A percentile compares a stretch with the other conserved stretches of the same genome.
These are phyloP conservation scores for Echinometra lucunter DNA, from an alignment of 53 echinoderm and acorn worm genomes.

Conservation along the genomic window DNA sequence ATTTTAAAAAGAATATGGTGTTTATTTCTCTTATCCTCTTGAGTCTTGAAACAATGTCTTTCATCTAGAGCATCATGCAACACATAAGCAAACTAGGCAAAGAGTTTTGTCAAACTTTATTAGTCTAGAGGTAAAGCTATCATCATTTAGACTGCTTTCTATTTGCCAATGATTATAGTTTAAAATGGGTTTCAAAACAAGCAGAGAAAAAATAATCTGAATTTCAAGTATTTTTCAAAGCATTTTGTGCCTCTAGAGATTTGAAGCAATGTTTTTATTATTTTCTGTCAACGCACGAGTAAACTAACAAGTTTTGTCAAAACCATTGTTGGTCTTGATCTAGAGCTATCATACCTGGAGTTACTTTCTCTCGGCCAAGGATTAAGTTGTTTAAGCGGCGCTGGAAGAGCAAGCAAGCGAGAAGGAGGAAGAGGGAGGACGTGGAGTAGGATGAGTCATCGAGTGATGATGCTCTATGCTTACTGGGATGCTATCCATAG, in stretches of 20 bases:
- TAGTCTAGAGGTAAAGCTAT: not conserved
- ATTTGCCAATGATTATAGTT: not conserved
- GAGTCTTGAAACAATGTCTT: not conserved
- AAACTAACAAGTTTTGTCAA: not conserved
- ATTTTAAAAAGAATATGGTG: no score
- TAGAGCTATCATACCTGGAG: not conserved
- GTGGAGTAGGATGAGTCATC: conserved; percentile 19
- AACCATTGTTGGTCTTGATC: not conserved
- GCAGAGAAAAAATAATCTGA: not conserved
- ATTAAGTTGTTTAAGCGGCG: conserved; percentile 47
- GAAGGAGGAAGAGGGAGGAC: not conserved
- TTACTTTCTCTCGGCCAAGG: conserved; percentile 13
- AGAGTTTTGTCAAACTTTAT: not conserved
- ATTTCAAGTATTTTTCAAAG: not conserved
- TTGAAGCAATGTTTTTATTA: not conserved
- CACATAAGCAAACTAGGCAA: not conserved
- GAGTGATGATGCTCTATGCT: not conserved
- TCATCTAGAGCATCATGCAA: not conserved
- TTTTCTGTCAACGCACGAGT: not conserved
- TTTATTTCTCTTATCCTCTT: no score
- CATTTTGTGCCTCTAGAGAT: not conserved
- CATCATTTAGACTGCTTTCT: not conserved
- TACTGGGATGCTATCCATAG: conserved; percentile 29
- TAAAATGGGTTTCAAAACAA: not conserved
- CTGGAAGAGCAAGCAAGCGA: not conserved